These are phyloP conservation scores for Phalacrocorax aristotelis DNA, from an alignment of 2,113 vertebrate species.

Conservation along the genomic window DNA sequence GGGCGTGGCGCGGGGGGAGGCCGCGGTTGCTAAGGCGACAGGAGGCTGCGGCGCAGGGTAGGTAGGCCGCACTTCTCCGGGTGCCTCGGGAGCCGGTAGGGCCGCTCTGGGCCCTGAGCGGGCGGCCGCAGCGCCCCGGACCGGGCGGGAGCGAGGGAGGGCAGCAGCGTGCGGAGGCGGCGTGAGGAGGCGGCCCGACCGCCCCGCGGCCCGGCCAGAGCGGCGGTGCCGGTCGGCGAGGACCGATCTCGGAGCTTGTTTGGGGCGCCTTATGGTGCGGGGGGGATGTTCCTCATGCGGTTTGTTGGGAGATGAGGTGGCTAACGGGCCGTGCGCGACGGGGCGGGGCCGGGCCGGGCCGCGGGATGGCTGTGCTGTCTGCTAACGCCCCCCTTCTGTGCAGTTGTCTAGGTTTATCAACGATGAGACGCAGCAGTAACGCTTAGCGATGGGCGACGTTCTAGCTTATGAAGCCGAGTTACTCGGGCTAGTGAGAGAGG, in stretches of 20 bases:
- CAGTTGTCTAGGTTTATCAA: neutral
- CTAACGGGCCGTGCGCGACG: neutral
- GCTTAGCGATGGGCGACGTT: conserved; percentile 84
- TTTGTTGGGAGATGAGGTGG: neutral
- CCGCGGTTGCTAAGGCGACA: neutral
- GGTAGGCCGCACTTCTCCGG: no score
- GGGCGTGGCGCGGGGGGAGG: no score
- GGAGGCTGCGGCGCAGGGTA: neutral
- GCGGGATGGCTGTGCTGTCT: neutral
- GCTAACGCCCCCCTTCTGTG: neutral
- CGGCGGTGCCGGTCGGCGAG: neutral
- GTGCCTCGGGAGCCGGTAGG: no score
- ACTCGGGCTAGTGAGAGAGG: conserved; percentile 90
- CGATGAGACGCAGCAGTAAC: neutral
- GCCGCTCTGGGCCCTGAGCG: no score
- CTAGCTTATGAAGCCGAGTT: conserved; percentile 88
- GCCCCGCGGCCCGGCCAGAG: neutral
- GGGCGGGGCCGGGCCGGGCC: neutral
- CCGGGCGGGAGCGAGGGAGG: no score
- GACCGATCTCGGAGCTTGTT: no score
- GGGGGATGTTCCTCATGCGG: neutral
- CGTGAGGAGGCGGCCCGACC: no score
- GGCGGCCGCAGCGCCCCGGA: no score
- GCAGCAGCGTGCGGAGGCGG: no score
- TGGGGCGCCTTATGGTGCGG: neutral